phyloP scores from a whole-genome alignment of 2,888 invertebrate species.

The Rosalia funebris region DNA sequence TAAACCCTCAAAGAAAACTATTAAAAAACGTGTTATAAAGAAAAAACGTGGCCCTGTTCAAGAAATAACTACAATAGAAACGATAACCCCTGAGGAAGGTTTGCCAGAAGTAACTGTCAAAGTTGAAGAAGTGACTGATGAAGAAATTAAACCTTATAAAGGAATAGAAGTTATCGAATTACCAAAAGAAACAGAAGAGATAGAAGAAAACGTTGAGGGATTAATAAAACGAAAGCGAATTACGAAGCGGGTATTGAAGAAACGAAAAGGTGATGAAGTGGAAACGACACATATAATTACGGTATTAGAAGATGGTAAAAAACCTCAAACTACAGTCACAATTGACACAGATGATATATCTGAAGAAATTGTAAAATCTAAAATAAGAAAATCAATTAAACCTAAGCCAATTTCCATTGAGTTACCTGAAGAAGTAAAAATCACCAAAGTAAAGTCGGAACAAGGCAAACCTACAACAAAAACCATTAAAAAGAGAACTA shows the following conservation, averaged over 20 bases:
- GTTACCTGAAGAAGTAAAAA: constrained; percentile 53
- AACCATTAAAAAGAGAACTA: constrained; percentile 53
- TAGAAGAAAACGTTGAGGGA: constrained; percentile 43
- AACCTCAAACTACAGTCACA: constrained; percentile 54
- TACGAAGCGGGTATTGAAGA: constrained; percentile 60
- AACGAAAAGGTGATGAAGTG: constrained; percentile 54
- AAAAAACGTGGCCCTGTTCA: constrained; percentile 49
- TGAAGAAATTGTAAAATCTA: constrained; percentile 44
- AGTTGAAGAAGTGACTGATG: constrained; percentile 42
- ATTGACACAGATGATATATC: constrained; percentile 52
- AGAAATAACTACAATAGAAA: constrained; percentile 52
- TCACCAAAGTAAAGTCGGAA: constrained; percentile 54
- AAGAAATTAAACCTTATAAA: constrained; percentile 38
- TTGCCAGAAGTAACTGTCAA: constrained; percentile 48
- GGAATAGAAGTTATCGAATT: constrained; percentile 45
- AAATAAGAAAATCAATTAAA: constrained; percentile 30
- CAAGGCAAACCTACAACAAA: constrained; percentile 61
- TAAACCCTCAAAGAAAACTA: constrained; percentile 49
- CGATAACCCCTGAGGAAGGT: constrained; percentile 43
- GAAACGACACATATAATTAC: constrained; percentile 55
- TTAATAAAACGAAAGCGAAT: constrained; percentile 57
- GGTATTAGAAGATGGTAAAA: constrained; percentile 35
- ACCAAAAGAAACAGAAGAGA: constrained; percentile 58
- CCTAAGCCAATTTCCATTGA: constrained; percentile 43
- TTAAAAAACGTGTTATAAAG: constrained; percentile 48